Conservation (phyloP, 2,113 vertebrate genomes). For the Strigops habroptila region DNA sequence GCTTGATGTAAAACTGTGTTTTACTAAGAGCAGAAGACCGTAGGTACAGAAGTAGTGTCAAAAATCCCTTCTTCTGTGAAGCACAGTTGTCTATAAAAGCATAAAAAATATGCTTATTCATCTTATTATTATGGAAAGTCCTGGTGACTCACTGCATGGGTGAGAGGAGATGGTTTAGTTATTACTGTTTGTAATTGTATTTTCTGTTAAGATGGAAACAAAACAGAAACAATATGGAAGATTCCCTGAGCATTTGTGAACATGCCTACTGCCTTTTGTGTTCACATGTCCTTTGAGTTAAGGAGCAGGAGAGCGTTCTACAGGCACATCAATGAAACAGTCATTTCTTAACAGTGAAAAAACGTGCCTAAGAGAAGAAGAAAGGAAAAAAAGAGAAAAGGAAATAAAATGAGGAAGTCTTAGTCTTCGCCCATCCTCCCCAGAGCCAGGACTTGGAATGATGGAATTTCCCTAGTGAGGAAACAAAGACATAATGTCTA, state of each 20-base stretch:
- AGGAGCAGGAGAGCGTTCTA: not conserved
- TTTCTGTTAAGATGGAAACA: constrained; percentile 56
- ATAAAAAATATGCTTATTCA: constrained; percentile 19
- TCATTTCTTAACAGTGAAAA: not conserved
- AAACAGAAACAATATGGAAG: not conserved
- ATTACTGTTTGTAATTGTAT: not conserved
- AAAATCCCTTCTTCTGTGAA: not conserved
- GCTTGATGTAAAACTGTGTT: not conserved
- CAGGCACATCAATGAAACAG: not conserved
- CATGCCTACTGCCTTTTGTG: not conserved
- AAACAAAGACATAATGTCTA: constrained; percentile 13
- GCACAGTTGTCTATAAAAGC: not conserved
- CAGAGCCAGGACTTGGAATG: not conserved
- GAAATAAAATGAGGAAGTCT: not conserved
- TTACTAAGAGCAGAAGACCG: not conserved
- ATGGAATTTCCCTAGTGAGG: not conserved
- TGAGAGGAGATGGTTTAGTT: not conserved
- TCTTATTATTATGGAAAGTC: constrained; percentile 24
- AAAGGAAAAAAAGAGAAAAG: not conserved
- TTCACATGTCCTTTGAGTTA: not conserved
- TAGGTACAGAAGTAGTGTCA: not conserved
- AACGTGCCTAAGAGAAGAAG: not conserved
- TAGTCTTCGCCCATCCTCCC: not conserved
- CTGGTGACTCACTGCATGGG: constrained; percentile 32
- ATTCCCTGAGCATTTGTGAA: not conserved